A percentile compares a stretch with the other conserved stretches of the same genome.
phyloP scores from a whole-genome alignment of 1,140 invertebrate genomes.

The Anoplophora glabripennis region DNA sequence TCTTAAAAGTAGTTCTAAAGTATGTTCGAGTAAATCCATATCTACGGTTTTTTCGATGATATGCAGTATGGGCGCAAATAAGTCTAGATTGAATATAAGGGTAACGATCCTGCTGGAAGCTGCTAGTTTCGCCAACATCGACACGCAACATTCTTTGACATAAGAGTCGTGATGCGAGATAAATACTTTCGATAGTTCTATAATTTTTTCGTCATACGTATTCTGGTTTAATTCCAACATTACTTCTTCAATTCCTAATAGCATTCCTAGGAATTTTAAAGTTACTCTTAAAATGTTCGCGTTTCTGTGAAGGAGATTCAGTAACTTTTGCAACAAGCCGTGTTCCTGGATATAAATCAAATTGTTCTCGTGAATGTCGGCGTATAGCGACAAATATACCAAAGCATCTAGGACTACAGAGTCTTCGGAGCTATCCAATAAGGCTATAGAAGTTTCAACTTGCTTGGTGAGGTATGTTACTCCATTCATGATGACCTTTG shows the following conservation, averaged over 20 bases:
- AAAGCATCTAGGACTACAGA: slow-evolving; percentile 35
- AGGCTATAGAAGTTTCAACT: slow-evolving; percentile 37
- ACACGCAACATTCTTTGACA: slow-evolving; percentile 28
- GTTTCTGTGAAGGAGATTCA: slow-evolving; percentile 26
- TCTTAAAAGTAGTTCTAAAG: slow-evolving; percentile 27
- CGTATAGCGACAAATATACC: slow-evolving; percentile 38
- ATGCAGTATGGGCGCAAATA: slow-evolving; percentile 28
- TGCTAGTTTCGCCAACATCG: slow-evolving; percentile 27
- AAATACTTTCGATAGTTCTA: slow-evolving; percentile 30
- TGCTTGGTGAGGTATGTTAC: slow-evolving; percentile 32
- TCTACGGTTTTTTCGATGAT: slow-evolving; percentile 27
- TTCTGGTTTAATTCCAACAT: slow-evolving; percentile 32
- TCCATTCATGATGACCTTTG: slow-evolving; percentile 31
- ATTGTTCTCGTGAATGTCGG: slow-evolving; percentile 33
- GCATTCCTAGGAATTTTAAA: slow-evolving; percentile 27
- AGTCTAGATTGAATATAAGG: slow-evolving; percentile 27
- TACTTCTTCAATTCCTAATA: slow-evolving; percentile 25
- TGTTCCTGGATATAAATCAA: slow-evolving; percentile 22
- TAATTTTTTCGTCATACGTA: slow-evolving; percentile 26
- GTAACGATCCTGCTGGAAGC: slow-evolving; percentile 21
- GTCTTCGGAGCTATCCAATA: slow-evolving; percentile 35
- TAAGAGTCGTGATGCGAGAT: slow-evolving; percentile 27
- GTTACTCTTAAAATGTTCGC: slow-evolving; percentile 32
- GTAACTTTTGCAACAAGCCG: slow-evolving; percentile 30
- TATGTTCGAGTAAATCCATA: slow-evolving; percentile 16